Evolutionary conservation across 2,113 vertebrate genomes (phyloP).

Genomic region (Ochotona princeps): DNA sequence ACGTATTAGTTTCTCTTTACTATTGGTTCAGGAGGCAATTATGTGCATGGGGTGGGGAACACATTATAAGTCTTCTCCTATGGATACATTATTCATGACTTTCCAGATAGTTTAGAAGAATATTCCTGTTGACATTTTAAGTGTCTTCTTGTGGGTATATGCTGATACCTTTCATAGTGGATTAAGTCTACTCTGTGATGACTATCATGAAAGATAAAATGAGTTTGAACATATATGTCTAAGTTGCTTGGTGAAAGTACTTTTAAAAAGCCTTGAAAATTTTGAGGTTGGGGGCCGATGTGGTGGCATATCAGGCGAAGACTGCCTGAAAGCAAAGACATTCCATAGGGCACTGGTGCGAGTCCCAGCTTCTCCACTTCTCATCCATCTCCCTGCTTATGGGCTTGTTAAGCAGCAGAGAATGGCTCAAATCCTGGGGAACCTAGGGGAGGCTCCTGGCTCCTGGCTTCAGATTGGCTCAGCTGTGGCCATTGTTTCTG

Average conservation of each 20-base stretch:
- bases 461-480: no score
- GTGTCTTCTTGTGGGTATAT: not conserved
- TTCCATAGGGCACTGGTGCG: no score
- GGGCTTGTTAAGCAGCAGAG: no score
- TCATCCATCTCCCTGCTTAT: no score
- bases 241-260: not conserved
- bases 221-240: not conserved
- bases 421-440: no score
- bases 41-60: not conserved
- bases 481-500: no score
- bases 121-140: slow-evolving; percentile 35
- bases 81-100: slow-evolving; percentile 53
- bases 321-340: no score
- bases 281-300: not conserved
- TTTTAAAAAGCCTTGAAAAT: slow-evolving; percentile 1
- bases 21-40: slow-evolving; percentile 39
- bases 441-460: no score
- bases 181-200: not conserved
- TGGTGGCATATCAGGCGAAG: no score
- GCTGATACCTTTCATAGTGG: not conserved
- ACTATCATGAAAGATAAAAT: slow-evolving; percentile 38
- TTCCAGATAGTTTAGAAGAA: slow-evolving; percentile 48
- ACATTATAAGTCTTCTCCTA: slow-evolving; percentile 28
- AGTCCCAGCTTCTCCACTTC: no score
- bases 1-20: not conserved